Conservation (phyloP, 2,113 vertebrate genomes). For the Pterocles gutturalis region DNA sequence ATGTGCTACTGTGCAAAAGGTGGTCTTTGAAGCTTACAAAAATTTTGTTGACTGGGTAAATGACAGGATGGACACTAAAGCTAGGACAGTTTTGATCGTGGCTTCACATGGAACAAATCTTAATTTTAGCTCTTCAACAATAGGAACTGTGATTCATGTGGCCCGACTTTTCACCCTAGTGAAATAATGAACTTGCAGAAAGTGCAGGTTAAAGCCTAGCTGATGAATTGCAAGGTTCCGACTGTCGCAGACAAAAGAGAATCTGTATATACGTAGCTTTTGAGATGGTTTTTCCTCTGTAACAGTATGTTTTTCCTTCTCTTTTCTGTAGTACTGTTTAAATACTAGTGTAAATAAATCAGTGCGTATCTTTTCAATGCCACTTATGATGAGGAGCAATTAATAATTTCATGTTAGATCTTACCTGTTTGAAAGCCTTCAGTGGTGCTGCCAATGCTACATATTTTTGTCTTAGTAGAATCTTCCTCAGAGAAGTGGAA, state of each 20-base stretch:
- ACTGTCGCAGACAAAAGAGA: not conserved
- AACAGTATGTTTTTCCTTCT: not conserved
- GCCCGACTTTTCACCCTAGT: not conserved
- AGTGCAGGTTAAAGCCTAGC: not conserved
- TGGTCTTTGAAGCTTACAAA: not conserved
- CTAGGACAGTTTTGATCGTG: not conserved
- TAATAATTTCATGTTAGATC: not conserved
- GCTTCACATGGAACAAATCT: not conserved
- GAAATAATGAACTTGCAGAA: not conserved
- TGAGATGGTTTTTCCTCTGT: not conserved
- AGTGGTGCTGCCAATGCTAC: not conserved
- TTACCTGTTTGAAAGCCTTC: not conserved
- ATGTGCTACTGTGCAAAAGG: not conserved
- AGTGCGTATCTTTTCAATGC: not conserved
- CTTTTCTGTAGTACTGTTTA: not conserved
- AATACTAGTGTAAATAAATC: not conserved
- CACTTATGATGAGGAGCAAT: not conserved
- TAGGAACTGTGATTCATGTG: not conserved
- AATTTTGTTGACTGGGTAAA: not conserved
- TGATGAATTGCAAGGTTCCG: not conserved
- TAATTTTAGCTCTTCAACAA: not conserved
- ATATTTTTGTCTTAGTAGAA: not conserved
- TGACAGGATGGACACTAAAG: not conserved
- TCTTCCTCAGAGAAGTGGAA: not conserved
- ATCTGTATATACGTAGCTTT: not conserved